Percentiles rank a stretch among this genome's conserved stretches.
phyloP scores from a whole-genome alignment of 2,113 vertebrate genomes.

The Eulemur rufifrons region DNA sequence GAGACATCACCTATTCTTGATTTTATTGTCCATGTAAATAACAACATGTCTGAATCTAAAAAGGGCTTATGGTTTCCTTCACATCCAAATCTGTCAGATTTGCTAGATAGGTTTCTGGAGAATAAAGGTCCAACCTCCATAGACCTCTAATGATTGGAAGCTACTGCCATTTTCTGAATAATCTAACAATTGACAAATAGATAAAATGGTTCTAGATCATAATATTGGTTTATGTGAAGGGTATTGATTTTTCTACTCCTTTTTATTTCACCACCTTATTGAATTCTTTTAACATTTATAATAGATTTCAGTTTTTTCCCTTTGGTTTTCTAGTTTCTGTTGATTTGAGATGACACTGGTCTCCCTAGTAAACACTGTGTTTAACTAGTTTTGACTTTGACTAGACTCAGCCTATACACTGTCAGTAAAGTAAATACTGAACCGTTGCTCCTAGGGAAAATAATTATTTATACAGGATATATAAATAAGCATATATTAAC shows the following conservation, averaged over 20 bases:
- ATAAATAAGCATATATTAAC: too few species aligned
- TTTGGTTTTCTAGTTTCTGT: background rate
- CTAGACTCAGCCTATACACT: background rate
- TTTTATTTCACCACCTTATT: background rate
- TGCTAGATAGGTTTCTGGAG: background rate
- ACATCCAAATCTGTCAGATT: background rate
- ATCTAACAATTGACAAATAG: background rate
- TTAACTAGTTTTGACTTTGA: background rate
- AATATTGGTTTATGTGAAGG: background rate
- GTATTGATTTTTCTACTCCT: background rate
- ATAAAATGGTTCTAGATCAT: background rate
- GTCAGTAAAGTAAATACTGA: background rate
- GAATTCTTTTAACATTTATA: background rate
- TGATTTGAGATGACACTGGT: background rate
- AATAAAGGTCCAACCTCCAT: background rate
- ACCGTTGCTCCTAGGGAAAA: background rate
- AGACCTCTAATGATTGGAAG: background rate
- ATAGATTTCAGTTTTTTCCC: background rate
- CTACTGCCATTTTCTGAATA: background rate
- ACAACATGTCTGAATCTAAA: background rate
- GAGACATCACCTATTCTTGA: background rate
- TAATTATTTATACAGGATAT: background rate
- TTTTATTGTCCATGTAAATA: background rate
- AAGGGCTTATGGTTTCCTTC: background rate
- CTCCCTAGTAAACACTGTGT: background rate